A percentile compares a stretch with the other conserved stretches of the same genome.
These are phyloP conservation scores for Magallana nippona DNA, from an alignment of 2,888 invertebrate genomes.

Conservation along the genomic window DNA sequence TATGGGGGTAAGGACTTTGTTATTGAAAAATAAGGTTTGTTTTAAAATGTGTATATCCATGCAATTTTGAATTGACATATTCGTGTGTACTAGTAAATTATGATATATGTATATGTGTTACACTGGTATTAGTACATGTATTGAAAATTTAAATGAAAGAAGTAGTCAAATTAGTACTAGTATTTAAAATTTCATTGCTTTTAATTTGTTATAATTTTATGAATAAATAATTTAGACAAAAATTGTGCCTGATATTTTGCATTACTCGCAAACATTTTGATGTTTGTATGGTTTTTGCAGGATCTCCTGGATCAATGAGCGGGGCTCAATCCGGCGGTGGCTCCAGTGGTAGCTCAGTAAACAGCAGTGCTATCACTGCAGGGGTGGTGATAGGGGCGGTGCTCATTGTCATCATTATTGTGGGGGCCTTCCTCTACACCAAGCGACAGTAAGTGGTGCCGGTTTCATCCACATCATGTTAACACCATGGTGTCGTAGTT, in stretches of 20 bases:
- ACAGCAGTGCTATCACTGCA: constrained; percentile 49
- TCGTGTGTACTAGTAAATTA: too few species aligned
- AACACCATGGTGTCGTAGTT: background rate
- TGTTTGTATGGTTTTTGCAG: background rate
- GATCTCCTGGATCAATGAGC: background rate
- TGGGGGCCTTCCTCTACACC: constrained; percentile 55
- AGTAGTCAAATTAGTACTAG: too few species aligned
- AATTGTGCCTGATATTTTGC: background rate
- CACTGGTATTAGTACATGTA: too few species aligned
- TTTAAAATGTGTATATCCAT: too few species aligned
- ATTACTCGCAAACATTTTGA: background rate
- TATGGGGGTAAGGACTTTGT: constrained; percentile 42
- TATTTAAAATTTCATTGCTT: too few species aligned
- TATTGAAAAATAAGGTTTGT: too few species aligned
- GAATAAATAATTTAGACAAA: too few species aligned
- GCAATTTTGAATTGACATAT: too few species aligned
- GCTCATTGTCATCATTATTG: constrained; percentile 55
- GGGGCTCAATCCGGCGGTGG: background rate
- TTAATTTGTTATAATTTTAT: too few species aligned
- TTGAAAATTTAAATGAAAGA: too few species aligned
- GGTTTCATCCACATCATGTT: background rate
- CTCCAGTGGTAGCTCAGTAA: background rate
- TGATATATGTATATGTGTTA: too few species aligned
- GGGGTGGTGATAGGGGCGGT: constrained; percentile 59
- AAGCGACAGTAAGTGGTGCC: constrained; percentile 58